These are phyloP conservation scores for Cochlearius cochlearius DNA, from an alignment of 2,113 vertebrate species.

Conservation along the genomic window DNA sequence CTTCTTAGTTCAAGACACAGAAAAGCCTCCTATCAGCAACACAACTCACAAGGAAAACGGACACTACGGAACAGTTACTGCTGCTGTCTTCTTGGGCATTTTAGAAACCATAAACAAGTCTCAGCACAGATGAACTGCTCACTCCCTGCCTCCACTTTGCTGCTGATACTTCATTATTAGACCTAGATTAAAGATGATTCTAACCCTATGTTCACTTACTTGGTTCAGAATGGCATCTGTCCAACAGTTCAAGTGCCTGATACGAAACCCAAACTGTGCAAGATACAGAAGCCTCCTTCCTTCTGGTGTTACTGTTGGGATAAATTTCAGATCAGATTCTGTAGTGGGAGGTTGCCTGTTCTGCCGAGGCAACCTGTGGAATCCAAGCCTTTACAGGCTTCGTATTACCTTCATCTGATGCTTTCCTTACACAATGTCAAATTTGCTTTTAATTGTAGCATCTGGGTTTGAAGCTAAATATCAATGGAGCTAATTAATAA, in stretches of 20 bases:
- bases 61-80: slow-evolving; percentile 68
- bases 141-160: slow-evolving; percentile 74
- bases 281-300: slow-evolving; percentile 52
- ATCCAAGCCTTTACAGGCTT: neutral
- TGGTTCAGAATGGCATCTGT: slow-evolving; percentile 78
- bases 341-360: slow-evolving; percentile 19
- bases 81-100: slow-evolving; percentile 78
- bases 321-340: slow-evolving; percentile 40
- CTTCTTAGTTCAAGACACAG: slow-evolving; percentile 76
- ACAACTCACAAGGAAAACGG: slow-evolving; percentile 73
- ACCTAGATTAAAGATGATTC: slow-evolving; percentile 69
- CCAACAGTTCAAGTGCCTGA: slow-evolving; percentile 82
- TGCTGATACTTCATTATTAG: slow-evolving; percentile 79
- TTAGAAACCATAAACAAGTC: slow-evolving; percentile 71
- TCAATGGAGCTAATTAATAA: neutral
- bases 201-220: slow-evolving; percentile 73
- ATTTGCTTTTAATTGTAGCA: slow-evolving; percentile 50
- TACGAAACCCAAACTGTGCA: slow-evolving; percentile 72
- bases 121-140: slow-evolving; percentile 76
- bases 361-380: slow-evolving; percentile 22
- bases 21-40: slow-evolving; percentile 77
- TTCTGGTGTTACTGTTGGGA: slow-evolving; percentile 56
- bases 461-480: slow-evolving; percentile 37
- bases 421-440: slow-evolving; percentile 34
- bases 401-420: slow-evolving; percentile 41